Percentiles rank a stretch among this genome's conserved stretches.
Evolutionary conservation across 1,140 invertebrate genomes (phyloP).

Genomic region (Drosophila ohnishii): DNA sequence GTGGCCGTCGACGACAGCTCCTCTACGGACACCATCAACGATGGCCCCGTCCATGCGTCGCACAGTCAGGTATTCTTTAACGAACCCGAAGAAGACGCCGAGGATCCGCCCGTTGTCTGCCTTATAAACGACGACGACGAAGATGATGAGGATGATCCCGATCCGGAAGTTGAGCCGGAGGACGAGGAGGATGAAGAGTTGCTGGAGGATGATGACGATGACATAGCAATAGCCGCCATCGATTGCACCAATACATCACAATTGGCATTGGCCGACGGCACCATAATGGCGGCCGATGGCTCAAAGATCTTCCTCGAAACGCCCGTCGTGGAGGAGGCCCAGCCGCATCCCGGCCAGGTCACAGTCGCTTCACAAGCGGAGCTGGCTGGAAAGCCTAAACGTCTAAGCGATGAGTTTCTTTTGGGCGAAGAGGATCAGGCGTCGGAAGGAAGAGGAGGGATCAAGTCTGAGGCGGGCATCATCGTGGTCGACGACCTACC

Average conservation of each 20-base stretch:
- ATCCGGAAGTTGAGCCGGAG: conserved; percentile 40
- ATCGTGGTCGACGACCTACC: conserved; percentile 3
- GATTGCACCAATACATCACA: conserved; percentile 69
- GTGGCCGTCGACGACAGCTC: conserved; percentile 75
- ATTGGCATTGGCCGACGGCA: conserved; percentile 51
- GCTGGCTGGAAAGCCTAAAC: conserved; percentile 72
- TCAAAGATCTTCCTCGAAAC: conserved; percentile 79
- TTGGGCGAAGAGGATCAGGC: conserved; percentile 44
- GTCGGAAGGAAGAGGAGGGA: conserved; percentile 2
- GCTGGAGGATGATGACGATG: conserved; percentile 50
- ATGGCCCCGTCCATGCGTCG: conserved; percentile 32
- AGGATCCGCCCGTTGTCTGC: conserved; percentile 67
- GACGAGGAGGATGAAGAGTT: conserved; percentile 56
- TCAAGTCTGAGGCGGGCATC: conserved; percentile 47
- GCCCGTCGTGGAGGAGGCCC: conserved; percentile 75
- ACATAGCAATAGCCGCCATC: conserved; percentile 26
- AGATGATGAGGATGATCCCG: conserved; percentile 44
- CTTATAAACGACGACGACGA: conserved; percentile 60
- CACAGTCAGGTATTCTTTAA: conserved; percentile 72
- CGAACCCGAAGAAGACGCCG: conserved; percentile 51
- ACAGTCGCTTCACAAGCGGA: conserved; percentile 28
- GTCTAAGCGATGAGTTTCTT: conserved; percentile 80
- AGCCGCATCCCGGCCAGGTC: conserved; percentile 38
- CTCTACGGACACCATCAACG: conserved; percentile 70
- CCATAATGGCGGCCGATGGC: conserved; percentile 70